Conservation (phyloP, 2,888 invertebrate species). For the Tenthredo livida region DNA sequence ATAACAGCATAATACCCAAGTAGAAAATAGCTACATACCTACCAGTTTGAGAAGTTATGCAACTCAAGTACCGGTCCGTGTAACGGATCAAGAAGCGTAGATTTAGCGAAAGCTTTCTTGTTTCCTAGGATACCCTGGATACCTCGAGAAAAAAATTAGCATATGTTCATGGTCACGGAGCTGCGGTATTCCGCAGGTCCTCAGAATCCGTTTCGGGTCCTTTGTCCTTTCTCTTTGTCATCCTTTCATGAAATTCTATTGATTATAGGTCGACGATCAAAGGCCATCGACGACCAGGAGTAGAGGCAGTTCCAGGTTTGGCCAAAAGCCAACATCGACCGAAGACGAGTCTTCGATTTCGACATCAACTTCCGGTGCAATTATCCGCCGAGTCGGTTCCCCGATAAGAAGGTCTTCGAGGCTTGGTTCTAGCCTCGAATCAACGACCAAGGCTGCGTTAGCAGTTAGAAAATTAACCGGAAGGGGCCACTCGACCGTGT, state of each 20-base stretch:
- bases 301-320: constrained; percentile 68
- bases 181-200: background rate
- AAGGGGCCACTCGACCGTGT: background rate
- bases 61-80: background rate
- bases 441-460: constrained; percentile 52
- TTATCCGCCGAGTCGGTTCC: background rate
- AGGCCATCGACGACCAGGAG: constrained; percentile 61
- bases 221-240: no score
- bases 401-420: constrained; percentile 13
- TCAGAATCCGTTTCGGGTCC: background rate
- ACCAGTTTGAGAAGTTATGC: background rate
- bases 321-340: constrained; percentile 6
- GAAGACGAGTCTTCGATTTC: background rate
- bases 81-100: constrained; percentile 32
- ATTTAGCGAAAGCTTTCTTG: constrained; percentile 44
- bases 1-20: background rate
- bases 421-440: background rate
- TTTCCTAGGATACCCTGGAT: background rate
- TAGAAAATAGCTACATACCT: constrained; percentile 13
- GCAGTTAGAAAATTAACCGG: background rate
- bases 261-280: constrained; percentile 67
- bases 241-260: background rate
- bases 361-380: constrained; percentile 5
- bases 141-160: background rate
- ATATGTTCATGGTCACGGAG: constrained; percentile 21